Base-by-base conservation (phyloP, 1,140 invertebrate genomes). In the Physella acuta region DNA sequence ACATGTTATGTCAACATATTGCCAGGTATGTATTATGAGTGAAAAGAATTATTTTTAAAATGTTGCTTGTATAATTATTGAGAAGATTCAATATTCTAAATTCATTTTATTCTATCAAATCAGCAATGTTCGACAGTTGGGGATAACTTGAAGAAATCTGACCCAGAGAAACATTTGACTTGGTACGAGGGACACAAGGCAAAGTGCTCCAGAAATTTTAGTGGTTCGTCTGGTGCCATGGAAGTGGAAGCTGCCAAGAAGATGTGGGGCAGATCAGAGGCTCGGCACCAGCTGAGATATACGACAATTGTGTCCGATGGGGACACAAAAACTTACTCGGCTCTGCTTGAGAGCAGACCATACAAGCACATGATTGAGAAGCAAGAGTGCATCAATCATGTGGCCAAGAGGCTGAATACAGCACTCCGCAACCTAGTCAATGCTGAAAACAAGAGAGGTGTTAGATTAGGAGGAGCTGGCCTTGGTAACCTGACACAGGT, bases 301-400 rank as follows among this genome's bases (percentile, higher is more conserved):
- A 37, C 3, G 3, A 63, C 36, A 5, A 16, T 63, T 24, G 33
- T 63, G 24, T n/a, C 24, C 24, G 60, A 63, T 63, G 60, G 60
- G 2, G 60, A 63, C 24, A 30, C 16, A 3, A 63, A 63, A 17
- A 30, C 36, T 3, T 37, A 5, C 26, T n/a, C 17, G 20, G n/a
- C 31, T 3, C 2, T 63, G 3, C 31, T 2, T 11, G 30, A 39
- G 4, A 11, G n/a, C 31, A 36, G 39, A 3, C 31, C 36, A n/a
- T 63, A 63, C 36, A 31, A 30, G 17, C 4, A 14, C 14, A 4
- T 33, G 14, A 11, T 44, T 24, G 37, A 63, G 24, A 63, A 63
- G 36, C 34, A n/a, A 3, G 60, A 63, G 30, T 63, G 60, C 33
- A 44, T 63, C 31, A 63, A 63, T 24, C 60, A 63, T 24, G 60